These are phyloP conservation scores for Harpalus rufipes DNA, from an alignment of 2,888 invertebrate genomes.

Conservation along the genomic window DNA sequence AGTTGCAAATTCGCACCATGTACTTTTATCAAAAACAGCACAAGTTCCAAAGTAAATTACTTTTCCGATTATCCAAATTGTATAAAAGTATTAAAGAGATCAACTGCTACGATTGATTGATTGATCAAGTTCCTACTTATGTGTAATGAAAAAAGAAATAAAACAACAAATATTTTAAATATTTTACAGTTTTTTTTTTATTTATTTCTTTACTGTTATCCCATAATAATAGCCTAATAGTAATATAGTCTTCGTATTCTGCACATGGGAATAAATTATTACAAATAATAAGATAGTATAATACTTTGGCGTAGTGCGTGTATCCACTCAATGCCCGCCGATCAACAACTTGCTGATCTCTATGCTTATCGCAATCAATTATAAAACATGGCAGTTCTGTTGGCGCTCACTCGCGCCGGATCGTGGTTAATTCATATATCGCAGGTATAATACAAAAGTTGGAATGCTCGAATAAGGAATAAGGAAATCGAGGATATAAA, in stretches of 20 bases:
- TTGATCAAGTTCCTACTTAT: slow-evolving; percentile 11
- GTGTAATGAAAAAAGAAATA: slow-evolving; percentile 51
- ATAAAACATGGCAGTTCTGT: slow-evolving; percentile 76
- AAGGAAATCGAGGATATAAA: slow-evolving; percentile 69
- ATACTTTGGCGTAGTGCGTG: slow-evolving; percentile 76
- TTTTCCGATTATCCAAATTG: slow-evolving; percentile 20
- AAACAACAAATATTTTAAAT: slow-evolving; percentile 57
- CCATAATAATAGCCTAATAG: slow-evolving; percentile 77
- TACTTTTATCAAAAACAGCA: slow-evolving; percentile 55
- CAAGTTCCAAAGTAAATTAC: slow-evolving; percentile 53
- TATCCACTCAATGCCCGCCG: slow-evolving; percentile 64
- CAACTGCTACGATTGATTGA: slow-evolving; percentile 26
- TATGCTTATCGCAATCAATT: slow-evolving; percentile 67
- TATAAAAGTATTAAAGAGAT: slow-evolving; percentile 48
- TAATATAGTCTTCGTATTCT: slow-evolving; percentile 76
- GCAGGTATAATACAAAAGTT: slow-evolving; percentile 72
- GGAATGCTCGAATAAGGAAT: slow-evolving; percentile 74
- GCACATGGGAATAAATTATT: slow-evolving; percentile 76
- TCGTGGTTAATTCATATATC: slow-evolving; percentile 68
- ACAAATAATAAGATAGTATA: slow-evolving; percentile 73
- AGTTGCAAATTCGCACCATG: slow-evolving; percentile 50
- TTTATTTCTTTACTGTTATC: slow-evolving; percentile 71
- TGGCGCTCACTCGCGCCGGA: slow-evolving; percentile 67
- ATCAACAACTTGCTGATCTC: slow-evolving; percentile 46
- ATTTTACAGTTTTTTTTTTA: slow-evolving; percentile 74